Percentiles rank a stretch among this genome's conserved stretches.
These are phyloP conservation scores for Himalopsyche kuldschensis DNA, from an alignment of 2,888 invertebrate species.

Conservation along the genomic window DNA sequence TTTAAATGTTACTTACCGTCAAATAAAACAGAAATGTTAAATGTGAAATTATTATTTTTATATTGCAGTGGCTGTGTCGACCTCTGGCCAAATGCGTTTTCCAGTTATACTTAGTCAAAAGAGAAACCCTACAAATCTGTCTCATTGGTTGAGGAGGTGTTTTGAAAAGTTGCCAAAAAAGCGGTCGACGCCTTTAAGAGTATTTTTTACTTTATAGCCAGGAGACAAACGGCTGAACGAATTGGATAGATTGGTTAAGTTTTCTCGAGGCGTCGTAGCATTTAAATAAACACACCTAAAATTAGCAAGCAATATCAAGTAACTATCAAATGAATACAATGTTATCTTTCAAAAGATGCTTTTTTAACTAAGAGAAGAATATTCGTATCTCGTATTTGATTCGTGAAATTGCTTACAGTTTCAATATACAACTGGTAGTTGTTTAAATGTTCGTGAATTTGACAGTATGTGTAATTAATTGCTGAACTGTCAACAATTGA, in stretches of 20 bases:
- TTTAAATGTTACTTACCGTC: no score
- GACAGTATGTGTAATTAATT: no score
- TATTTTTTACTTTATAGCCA: constrained; percentile 20
- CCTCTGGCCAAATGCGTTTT: neutral
- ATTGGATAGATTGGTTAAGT: constrained; percentile 21
- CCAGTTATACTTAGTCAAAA: neutral
- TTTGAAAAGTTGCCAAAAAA: constrained; percentile 9
- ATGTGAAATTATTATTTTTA: no score
- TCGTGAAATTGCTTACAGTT: no score
- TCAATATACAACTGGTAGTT: no score
- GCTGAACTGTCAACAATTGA: no score
- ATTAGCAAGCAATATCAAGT: neutral
- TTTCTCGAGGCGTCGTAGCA: neutral
- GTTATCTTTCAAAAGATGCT: no score
- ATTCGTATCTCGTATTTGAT: no score
- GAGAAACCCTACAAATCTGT: neutral
- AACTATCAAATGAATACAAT: neutral
- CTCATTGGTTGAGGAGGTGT: neutral
- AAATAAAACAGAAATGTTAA: no score
- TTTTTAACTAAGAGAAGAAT: no score
- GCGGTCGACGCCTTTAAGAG: constrained; percentile 13
- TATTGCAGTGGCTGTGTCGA: neutral
- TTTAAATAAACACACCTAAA: neutral
- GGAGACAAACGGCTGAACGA: constrained; percentile 23
- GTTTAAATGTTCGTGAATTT: no score